A percentile compares a stretch with the other conserved stretches of the same genome.
These are phyloP conservation scores for Epirrhoe alternata DNA, from an alignment of 2,888 invertebrate species.

Conservation along the genomic window DNA sequence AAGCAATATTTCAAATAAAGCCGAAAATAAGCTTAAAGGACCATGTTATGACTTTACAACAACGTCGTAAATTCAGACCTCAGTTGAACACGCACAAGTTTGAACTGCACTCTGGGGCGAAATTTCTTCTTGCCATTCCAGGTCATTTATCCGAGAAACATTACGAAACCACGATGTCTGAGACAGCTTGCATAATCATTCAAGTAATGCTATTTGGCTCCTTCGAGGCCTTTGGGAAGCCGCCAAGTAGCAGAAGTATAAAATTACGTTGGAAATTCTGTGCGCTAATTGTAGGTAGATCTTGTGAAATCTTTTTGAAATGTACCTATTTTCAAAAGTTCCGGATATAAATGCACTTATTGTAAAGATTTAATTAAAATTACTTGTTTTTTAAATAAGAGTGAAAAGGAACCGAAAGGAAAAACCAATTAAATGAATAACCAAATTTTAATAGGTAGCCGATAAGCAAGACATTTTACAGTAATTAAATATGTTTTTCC, in stretches of 20 bases:
- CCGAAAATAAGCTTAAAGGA: conserved; percentile 20
- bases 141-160: conserved; percentile 49
- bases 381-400: too few relatives aligned
- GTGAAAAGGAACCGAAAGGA: too few relatives aligned
- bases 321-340: too few relatives aligned
- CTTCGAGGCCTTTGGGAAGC: conserved; percentile 22
- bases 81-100: conserved; percentile 12
- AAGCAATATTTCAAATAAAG: not conserved
- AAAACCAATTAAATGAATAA: too few relatives aligned
- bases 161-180: conserved; percentile 43
- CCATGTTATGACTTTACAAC: conserved; percentile 23
- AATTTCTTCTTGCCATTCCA: conserved; percentile 36
- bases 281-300: not conserved
- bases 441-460: too few relatives aligned
- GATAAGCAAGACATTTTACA: too few relatives aligned
- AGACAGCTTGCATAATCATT: conserved; percentile 53
- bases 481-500: too few relatives aligned
- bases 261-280: conserved; percentile 1
- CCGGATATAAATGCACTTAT: too few relatives aligned
- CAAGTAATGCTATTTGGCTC: conserved; percentile 14
- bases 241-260: conserved; percentile 14
- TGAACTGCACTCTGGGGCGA: conserved; percentile 36
- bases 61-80: conserved; percentile 29
- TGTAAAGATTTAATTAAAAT: too few relatives aligned
- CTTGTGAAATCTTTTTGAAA: not conserved